phyloP scores from a whole-genome alignment of 2,888 invertebrate species.

The Pocota personata region DNA sequence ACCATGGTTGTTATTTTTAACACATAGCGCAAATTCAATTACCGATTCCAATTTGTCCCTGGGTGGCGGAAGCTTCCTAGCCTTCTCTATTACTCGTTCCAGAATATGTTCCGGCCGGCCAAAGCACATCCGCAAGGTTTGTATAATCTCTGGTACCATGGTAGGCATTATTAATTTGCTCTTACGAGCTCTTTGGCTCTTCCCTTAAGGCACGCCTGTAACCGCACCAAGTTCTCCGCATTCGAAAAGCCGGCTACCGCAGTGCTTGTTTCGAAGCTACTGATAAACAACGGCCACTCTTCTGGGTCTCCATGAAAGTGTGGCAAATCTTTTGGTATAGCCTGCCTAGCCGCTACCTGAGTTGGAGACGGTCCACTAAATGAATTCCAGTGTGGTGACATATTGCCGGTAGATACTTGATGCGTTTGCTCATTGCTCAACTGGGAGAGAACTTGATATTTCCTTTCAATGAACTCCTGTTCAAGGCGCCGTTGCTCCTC shows the following conservation, averaged over 20 bases:
- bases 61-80: constrained; percentile 29
- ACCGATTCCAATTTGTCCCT: constrained; percentile 44
- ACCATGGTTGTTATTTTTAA: constrained; percentile 44
- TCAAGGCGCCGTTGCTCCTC: constrained; percentile 2
- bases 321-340: constrained; percentile 26
- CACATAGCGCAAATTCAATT: constrained; percentile 54
- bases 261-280: constrained; percentile 61
- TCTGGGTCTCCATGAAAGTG: constrained; percentile 48
- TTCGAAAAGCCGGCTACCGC: constrained; percentile 55
- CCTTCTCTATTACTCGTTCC: constrained; percentile 45
- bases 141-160: constrained; percentile 57
- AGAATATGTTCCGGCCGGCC: constrained; percentile 60
- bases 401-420: neutral
- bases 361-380: constrained; percentile 6
- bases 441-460: constrained; percentile 13
- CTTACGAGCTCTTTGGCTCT: constrained; percentile 41
- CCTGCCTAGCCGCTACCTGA: constrained; percentile 58
- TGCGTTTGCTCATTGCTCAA: constrained; percentile 1
- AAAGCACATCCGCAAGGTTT: constrained; percentile 53
- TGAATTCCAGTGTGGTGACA: neutral
- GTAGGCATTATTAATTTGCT: constrained; percentile 32
- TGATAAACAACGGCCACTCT: constrained; percentile 67
- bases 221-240: constrained; percentile 65
- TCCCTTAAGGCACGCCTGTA: constrained; percentile 52
- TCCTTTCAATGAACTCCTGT: constrained; percentile 6